Evolutionary conservation across 1,140 invertebrate genomes (phyloP), one percentile per base, ranked within the genome.

Genomic region (Drosophila prosaltans): DNA sequence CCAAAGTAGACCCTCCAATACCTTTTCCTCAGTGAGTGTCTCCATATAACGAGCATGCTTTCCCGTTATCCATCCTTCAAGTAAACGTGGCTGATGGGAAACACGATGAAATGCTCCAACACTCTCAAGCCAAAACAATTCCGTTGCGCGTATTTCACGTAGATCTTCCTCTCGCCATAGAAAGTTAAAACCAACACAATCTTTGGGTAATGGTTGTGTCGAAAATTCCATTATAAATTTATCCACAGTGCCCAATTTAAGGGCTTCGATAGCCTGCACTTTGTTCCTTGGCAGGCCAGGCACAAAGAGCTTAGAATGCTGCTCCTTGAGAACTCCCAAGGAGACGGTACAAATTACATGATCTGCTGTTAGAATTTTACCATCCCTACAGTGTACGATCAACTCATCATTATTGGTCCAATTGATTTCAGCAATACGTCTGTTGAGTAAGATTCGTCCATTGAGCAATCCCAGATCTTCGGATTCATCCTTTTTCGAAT

Each of bases 191-290:
- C 91, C 93, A 41, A 69, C 81, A 95, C 95, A 96, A 59, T 59
- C 32, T 0, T 11, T 0, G 16, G 94, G 93, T 94, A 95, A 95
- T 94, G 95, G 96, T 40, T 92, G 92, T 57, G 93, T 82, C 1
- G 93, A 88, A 79, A 95, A 96, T 83, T 95, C 94, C 9, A 96
- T 75, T 78, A 95, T 96, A 58, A 98, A 94, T 92, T 97, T 97
- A 80, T 96, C 94, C 0, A 97, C 93, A 1, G 94, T 94, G 30
- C 95, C 96, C 72, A 96, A 94, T 26, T 94, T 94, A 3, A 97
- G 90, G n/a, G 93, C 93, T 91, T 95, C 92, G 39, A 96, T 95
- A 0, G 94, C 92, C 28, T 93, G 93, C 1, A 94, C 79, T 92
- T 96, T 96, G 8, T 93, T 75, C 5, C 80, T 55, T 0, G 95